phyloP scores from a whole-genome alignment of 1,140 invertebrate genomes.

The Oppia nitens region DNA sequence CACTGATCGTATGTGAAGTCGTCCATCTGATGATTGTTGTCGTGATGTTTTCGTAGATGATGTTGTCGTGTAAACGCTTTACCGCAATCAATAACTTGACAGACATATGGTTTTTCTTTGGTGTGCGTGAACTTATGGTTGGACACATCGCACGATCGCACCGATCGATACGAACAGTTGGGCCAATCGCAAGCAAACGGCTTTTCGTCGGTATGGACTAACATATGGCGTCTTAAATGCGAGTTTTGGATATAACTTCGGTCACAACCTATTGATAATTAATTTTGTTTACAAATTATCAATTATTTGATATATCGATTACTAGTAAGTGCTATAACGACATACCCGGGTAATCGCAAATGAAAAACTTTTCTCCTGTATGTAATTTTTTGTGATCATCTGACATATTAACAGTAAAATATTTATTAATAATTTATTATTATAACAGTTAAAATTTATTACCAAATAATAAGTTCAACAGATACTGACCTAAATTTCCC shows the following conservation, averaged over 20 bases:
- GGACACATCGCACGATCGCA: constrained; percentile 2
- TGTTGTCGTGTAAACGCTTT: neutral
- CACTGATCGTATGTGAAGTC: too few species aligned
- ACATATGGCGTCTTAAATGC: constrained; percentile 7
- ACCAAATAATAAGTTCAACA: too few species aligned
- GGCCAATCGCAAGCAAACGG: constrained; percentile 15
- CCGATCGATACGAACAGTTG: constrained; percentile 8
- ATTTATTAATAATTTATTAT: too few species aligned
- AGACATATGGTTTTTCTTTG: constrained; percentile 7
- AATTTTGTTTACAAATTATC: constrained; percentile 4
- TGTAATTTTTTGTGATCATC: neutral
- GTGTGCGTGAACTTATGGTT: constrained; percentile 11
- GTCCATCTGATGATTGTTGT: too few species aligned
- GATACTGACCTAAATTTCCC: neutral
- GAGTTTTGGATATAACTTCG: constrained; percentile 4
- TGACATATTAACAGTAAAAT: neutral
- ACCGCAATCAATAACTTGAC: constrained; percentile 3
- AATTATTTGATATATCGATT: constrained; percentile 2
- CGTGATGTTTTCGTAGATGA: constrained; percentile 3
- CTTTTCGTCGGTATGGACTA: constrained; percentile 13
- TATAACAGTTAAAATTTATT: too few species aligned
- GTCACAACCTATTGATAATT: neutral
- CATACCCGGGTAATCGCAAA: constrained; percentile 40
- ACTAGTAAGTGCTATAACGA: too few species aligned
- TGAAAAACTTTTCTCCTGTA: constrained; percentile 48